Conservation (phyloP, 2,113 vertebrate species). For the Pachyramphus minor region DNA sequence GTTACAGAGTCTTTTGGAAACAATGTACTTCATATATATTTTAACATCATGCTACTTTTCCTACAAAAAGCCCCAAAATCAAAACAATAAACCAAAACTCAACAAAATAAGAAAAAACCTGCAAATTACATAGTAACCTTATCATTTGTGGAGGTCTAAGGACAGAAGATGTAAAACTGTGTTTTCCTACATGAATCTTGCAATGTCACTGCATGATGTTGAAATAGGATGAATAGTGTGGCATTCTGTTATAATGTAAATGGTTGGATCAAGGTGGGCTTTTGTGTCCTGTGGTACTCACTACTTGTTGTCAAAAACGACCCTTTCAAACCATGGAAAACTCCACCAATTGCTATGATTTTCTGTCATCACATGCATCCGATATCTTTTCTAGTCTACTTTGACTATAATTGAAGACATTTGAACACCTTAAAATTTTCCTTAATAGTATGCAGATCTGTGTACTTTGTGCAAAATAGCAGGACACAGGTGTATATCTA, state of each 20-base stretch:
- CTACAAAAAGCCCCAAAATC: not conserved
- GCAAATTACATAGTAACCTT: not conserved
- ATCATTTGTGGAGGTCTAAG: not conserved
- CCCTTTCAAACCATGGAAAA: not conserved
- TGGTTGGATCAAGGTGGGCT: not conserved
- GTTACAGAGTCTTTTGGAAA: not conserved
- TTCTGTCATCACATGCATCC: not conserved
- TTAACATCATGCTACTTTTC: not conserved
- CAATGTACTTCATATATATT: not conserved
- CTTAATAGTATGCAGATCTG: not conserved
- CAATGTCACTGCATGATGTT: not conserved
- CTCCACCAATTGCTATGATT: not conserved
- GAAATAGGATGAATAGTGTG: not conserved
- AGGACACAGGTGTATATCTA: not conserved
- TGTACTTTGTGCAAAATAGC: not conserved
- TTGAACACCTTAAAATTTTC: not conserved
- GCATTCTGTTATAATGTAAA: not conserved
- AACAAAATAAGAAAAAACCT: not conserved
- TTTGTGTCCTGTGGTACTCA: not conserved
- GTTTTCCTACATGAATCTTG: not conserved
- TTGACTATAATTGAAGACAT: not conserved
- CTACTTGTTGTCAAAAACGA: not conserved
- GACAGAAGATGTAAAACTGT: not conserved
- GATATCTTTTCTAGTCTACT: accelerated
- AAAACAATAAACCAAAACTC: not conserved